These are phyloP conservation scores for Epizoanthus ramosus DNA, from an alignment of 92 coral and sea anemone species.

Conservation along the genomic window DNA sequence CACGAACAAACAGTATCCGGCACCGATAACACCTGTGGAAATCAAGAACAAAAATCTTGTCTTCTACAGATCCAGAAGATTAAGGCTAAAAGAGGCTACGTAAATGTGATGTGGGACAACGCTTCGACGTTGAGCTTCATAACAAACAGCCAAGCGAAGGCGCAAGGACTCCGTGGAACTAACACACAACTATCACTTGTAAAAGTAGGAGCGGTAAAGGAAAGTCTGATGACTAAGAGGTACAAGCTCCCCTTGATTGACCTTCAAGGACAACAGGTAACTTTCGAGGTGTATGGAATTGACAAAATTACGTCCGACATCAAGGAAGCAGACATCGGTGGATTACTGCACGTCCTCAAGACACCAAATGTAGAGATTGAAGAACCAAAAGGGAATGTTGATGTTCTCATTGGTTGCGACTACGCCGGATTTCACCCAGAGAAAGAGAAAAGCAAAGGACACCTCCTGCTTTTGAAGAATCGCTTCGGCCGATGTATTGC, in stretches of 20 bases:
- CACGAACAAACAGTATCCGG: neutral
- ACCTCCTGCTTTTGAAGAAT: conserved; percentile 51
- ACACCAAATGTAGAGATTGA: conserved; percentile 31
- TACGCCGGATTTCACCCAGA: conserved; percentile 38
- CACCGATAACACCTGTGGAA: neutral
- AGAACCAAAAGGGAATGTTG: conserved; percentile 33
- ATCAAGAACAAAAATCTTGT: conserved; percentile 10
- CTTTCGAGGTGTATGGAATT: conserved; percentile 51
- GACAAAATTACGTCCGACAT: conserved; percentile 53
- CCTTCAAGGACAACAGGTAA: conserved; percentile 34
- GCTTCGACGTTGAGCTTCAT: conserved; percentile 55
- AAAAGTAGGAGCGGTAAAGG: conserved; percentile 51
- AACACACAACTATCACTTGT: conserved; percentile 45
- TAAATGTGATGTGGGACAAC: conserved; percentile 56
- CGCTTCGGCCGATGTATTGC: conserved; percentile 56
- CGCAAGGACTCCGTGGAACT: conserved; percentile 22
- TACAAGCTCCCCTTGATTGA: conserved; percentile 50
- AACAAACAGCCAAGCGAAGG: conserved; percentile 43
- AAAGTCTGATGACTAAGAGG: conserved; percentile 36
- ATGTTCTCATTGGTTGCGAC: conserved; percentile 39
- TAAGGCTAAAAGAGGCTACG: conserved; percentile 40
- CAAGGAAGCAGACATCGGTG: neutral
- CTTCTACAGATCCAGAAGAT: conserved; percentile 57
- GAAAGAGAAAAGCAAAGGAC: conserved; percentile 43
- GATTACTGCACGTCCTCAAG: conserved; percentile 30